Evolutionary conservation across 2,797 vertebrate species (phyloP).

Genomic region (Psittacula derbiana): DNA sequence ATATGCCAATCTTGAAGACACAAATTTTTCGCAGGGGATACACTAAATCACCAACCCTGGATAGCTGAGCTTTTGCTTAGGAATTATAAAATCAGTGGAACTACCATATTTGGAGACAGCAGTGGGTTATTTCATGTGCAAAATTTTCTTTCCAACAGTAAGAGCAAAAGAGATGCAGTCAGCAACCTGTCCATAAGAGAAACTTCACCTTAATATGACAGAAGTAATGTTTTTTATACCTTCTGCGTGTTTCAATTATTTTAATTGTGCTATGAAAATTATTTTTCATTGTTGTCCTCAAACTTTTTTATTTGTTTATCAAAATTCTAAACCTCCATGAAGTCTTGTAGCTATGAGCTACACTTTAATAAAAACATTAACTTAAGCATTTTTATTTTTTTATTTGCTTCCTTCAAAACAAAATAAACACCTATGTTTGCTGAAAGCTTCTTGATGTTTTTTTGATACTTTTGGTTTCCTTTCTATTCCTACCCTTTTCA

Average conservation of each 20-base stretch:
- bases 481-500: neutral
- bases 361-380: neutral
- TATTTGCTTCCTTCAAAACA: neutral
- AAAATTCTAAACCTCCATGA: neutral
- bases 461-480: accelerated
- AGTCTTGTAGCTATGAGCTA: neutral
- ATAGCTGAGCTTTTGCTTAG: neutral
- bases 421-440: neutral
- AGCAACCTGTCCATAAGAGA: neutral
- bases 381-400: neutral
- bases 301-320: neutral
- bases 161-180: neutral
- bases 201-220: neutral
- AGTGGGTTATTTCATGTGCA: neutral
- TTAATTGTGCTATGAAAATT: neutral
- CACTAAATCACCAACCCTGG: neutral
- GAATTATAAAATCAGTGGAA: neutral
- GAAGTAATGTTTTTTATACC: neutral
- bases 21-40: accelerated
- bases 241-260: neutral
- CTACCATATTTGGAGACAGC: neutral
- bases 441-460: neutral
- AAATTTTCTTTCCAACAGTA: neutral
- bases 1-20: neutral
- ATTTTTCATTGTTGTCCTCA: neutral